phyloP scores from a whole-genome alignment of 2,888 invertebrate genomes.

The Congeria kusceri region DNA sequence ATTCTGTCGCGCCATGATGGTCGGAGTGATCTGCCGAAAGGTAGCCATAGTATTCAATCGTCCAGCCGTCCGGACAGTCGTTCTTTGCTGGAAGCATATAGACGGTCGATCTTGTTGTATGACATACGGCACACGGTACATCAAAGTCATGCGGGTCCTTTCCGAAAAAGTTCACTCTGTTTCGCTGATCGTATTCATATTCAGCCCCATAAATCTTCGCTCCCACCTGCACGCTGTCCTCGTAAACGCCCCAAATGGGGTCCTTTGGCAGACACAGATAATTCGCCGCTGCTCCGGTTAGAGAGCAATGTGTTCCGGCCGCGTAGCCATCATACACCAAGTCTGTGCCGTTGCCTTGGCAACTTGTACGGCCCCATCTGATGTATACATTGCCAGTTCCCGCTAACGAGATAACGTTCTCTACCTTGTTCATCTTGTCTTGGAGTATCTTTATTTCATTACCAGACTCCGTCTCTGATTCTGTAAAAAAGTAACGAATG shows the following conservation, averaged over 20 bases:
- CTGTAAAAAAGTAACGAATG: too few species aligned
- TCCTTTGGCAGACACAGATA: background rate
- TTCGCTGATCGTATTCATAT: background rate
- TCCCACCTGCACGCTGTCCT: background rate
- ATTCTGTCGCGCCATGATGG: background rate
- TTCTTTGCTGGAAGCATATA: conserved; percentile 5
- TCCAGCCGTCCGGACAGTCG: conserved; percentile 8
- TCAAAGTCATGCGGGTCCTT: background rate
- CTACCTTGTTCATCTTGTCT: background rate
- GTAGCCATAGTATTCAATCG: conserved; percentile 14
- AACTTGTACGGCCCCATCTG: background rate
- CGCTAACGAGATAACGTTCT: too few species aligned
- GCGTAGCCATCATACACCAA: conserved; percentile 4
- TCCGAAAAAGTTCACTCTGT: background rate
- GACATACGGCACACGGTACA: conserved; percentile 13
- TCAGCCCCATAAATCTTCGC: conserved; percentile 9
- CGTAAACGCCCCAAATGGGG: background rate
- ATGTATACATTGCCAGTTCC: conserved; percentile 1
- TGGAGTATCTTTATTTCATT: background rate
- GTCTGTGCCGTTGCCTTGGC: background rate
- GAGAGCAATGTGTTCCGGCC: background rate
- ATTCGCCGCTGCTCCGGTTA: background rate
- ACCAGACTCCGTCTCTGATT: too few species aligned
- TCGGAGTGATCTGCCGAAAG: background rate
- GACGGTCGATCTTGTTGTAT: conserved; percentile 5